Evolutionary conservation across 2,797 vertebrate genomes (phyloP), one percentile per base, ranked within the genome.

Genomic region (Lates japonicus): DNA sequence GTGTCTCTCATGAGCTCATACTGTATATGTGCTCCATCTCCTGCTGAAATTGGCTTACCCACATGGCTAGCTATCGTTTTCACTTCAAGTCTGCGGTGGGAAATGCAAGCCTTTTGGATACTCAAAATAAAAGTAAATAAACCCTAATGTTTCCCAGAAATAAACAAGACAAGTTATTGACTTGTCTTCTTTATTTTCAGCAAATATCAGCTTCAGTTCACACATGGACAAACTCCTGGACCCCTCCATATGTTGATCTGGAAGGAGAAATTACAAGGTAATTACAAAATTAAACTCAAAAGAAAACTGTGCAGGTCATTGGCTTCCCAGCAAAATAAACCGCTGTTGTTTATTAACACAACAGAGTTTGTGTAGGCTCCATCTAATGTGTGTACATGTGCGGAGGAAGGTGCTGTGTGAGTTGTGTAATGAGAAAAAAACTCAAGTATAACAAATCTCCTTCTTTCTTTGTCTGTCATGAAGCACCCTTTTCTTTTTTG

Each of bases 371-470:
- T 72, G 80, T 72, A 16, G 85, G 80, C 63, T 69, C 60, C 29
- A 4, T 71, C 48, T 72, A 59, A 17, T 49, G 25, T 70, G 33
- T 37, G 33, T 13, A 22, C 58, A 58, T 62, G 63, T 74, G 84
- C 14, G 64, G 80, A 83, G 84, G 86, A 81, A 74, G 70, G 70
- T 76, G 81, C 11, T 25, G 14, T 46, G 33, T 19, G 54, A 74
- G 54, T 60, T 67, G 82, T 57, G 57, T 66, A 70, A 80, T 66
- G 46, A 83, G 65, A 78, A 13, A 48, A 44, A 69, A 16, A 51
- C 5, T 19, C 33, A 58, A 41, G 42, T 41, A 29, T 49, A 76
- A 42, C 17, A 20, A 29, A n/a, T 60, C 22, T 59, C 31, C 41
- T 48, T 29, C 10, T 44, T 69, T 65, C 51, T 54, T 49, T 61